These are phyloP conservation scores for Dufourea novaeangliae DNA, from an alignment of 1,140 invertebrate species.

Conservation along the genomic window DNA sequence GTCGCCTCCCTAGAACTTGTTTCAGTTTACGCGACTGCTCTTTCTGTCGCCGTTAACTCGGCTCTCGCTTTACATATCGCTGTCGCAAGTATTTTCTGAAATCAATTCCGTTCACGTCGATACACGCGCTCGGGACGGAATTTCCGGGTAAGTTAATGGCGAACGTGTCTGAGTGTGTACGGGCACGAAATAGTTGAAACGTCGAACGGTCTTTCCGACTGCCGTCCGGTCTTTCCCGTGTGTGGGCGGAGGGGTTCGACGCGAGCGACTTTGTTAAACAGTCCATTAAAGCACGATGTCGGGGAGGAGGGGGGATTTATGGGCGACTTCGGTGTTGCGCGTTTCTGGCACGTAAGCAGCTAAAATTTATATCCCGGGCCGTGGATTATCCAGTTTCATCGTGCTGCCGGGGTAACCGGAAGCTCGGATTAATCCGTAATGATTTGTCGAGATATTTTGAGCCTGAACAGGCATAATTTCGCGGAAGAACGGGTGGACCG, in stretches of 20 bases:
- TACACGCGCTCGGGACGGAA: background rate
- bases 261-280: constrained; percentile 37
- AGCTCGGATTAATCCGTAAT: background rate
- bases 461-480: background rate
- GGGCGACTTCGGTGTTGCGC: constrained; percentile 2
- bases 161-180: no score
- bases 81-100: constrained; percentile 14
- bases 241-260: no score
- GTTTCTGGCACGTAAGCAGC: constrained; percentile 40
- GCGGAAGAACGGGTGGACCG: background rate
- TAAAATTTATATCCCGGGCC: constrained; percentile 26
- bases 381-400: constrained; percentile 27
- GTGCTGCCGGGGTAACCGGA: background rate
- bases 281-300: constrained; percentile 33
- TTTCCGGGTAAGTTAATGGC: background rate
- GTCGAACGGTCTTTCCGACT: constrained; percentile 1
- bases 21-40: background rate
- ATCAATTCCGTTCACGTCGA: constrained; percentile 25
- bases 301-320: constrained; percentile 15
- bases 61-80: constrained; percentile 16
- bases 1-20: background rate
- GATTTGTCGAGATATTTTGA: background rate
- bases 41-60: constrained; percentile 15
- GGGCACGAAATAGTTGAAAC: background rate
- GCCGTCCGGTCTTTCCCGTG: constrained; percentile 5